Base-by-base conservation (phyloP, 2,113 vertebrate genomes). In the Micronycteris hirsuta region DNA sequence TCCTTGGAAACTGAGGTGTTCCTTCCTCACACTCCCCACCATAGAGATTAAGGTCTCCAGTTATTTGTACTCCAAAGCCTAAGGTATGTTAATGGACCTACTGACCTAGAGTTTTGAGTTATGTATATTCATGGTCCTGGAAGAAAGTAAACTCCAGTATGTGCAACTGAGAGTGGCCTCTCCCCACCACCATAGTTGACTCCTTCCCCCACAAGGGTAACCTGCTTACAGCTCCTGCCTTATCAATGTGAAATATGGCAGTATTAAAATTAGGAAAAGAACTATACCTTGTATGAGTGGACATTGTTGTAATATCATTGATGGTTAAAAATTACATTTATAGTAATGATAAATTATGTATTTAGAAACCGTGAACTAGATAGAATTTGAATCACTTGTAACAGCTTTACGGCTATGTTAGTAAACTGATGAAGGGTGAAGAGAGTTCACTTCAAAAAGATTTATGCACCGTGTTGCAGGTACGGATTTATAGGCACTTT, bases 341-440 rank as follows among this genome's bases (percentile, higher is more conserved):
- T 41, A 28, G 73, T 91, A 74, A 65, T 81, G 84, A 47, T 73
- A 19, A 41, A 56, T 56, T 91, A 17, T 71, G 91, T 84, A 24
- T 73, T 95, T 88, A 86, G 89, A 16, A 95, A 74, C 61, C 24
- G 73, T 92, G 91, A 36, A 33, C 47, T 65, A 89, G 19, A 84
- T 31, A 68, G 5, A 93, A 96, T 88, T 93, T 90, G 78, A 58
- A 58, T 58, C 12, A 58, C 17, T 36, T 85, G 41, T 77, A 47
- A 87, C 68, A 73, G 45, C 71, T 56, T 83, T 78, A 73, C 49
- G 71, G 45, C 58, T 78, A 91, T 56, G 38, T 76, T 63, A 15
- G n/a, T 88, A 85, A 86, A 73, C 45, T 67, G 3, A 9, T 17
- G 6, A 90, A 26, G 12, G 5, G 33, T 26, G 22, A 56, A 61